These are phyloP conservation scores for Rhabdophis nuchalis DNA, from an alignment of 2,797 vertebrate species.

Conservation along the genomic window DNA sequence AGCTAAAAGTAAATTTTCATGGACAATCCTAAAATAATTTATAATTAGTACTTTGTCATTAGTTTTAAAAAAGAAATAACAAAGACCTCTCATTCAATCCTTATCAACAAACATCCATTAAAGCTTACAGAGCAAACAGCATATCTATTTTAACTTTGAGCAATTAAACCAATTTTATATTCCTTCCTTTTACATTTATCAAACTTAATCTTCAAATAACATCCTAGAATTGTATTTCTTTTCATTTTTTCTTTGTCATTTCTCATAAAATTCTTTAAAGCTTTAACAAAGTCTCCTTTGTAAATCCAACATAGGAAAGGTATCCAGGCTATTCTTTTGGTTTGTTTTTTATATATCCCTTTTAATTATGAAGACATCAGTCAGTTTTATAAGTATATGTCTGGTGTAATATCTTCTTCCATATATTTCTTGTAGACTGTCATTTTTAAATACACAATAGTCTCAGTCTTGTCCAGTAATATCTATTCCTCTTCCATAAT, in stretches of 20 bases:
- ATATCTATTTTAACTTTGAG: background rate
- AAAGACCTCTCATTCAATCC: background rate
- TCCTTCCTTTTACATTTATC: background rate
- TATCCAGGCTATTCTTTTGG: background rate
- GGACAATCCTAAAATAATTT: conserved; percentile 38
- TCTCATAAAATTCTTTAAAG: background rate
- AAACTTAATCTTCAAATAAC: background rate
- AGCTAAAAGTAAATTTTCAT: conserved; percentile 25
- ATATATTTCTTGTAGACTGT: no score
- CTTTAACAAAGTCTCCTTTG: background rate
- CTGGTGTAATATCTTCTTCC: no score
- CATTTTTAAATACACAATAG: no score
- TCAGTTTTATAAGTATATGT: no score
- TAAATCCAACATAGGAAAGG: background rate
- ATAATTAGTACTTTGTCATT: background rate
- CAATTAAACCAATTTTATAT: background rate
- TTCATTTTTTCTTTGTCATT: background rate
- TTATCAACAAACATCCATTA: background rate
- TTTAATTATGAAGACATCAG: no score
- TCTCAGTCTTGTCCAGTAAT: no score
- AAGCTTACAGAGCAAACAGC: background rate
- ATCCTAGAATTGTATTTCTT: background rate
- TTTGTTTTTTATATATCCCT: background rate
- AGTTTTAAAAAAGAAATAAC: conserved; percentile 49
- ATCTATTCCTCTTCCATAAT: no score